phyloP scores from a whole-genome alignment of 2,113 vertebrate species.

The Raja brachyura region DNA sequence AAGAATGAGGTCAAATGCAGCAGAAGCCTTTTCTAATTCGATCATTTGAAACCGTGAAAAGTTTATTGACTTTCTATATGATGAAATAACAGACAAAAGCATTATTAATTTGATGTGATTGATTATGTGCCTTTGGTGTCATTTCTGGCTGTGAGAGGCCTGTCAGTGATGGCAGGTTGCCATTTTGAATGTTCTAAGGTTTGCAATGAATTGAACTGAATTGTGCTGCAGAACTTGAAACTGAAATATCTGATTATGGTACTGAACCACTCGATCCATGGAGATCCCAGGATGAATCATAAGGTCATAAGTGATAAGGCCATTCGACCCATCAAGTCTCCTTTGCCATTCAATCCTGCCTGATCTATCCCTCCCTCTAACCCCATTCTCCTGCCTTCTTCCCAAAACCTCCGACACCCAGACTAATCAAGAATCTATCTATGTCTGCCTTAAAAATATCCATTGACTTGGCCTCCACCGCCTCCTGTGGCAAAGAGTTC shows the following conservation, averaged over 20 bases:
- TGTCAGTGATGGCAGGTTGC: neutral
- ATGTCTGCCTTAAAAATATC: no score
- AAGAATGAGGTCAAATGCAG: neutral
- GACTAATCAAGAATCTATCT: no score
- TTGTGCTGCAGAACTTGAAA: neutral
- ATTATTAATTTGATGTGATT: neutral
- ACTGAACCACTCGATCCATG: neutral
- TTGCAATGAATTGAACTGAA: neutral
- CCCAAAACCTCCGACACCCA: no score
- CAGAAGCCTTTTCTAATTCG: neutral
- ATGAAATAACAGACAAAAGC: neutral
- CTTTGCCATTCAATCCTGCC: no score
- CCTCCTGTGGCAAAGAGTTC: no score
- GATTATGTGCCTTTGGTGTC: neutral
- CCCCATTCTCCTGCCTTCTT: no score
- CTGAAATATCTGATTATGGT: neutral
- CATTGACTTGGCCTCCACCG: no score
- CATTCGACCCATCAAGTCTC: no score
- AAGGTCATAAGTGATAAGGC: no score
- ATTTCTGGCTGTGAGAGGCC: neutral
- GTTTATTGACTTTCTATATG: neutral
- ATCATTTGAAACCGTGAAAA: neutral
- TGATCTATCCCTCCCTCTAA: no score
- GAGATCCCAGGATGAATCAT: neutral
- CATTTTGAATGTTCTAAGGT: neutral